Percentiles rank a stretch among this genome's conserved stretches.
These are phyloP conservation scores for Antennarius maculatus DNA, from an alignment of 2,797 vertebrate genomes.

Conservation along the genomic window DNA sequence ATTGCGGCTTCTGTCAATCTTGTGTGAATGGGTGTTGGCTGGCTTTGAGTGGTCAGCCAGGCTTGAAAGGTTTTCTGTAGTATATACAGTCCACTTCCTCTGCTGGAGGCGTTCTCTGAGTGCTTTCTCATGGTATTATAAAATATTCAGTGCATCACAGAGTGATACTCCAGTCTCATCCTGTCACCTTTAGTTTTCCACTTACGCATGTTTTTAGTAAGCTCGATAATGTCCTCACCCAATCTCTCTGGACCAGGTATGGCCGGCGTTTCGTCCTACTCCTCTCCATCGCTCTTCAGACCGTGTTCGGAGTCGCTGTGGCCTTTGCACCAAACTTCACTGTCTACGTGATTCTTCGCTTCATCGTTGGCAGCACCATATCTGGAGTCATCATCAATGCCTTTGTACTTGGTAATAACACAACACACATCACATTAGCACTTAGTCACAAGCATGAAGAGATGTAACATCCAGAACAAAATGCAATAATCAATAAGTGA, in stretches of 20 bases:
- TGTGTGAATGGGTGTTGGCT: too few species aligned
- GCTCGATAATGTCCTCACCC: slow-evolving; percentile 14
- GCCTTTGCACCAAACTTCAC: slow-evolving; percentile 86
- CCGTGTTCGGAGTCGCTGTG: slow-evolving; percentile 77
- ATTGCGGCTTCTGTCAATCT: neutral
- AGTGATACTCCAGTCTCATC: neutral
- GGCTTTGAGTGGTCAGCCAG: too few species aligned
- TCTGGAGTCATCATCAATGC: slow-evolving; percentile 83
- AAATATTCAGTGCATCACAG: neutral
- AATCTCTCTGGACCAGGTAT: slow-evolving; percentile 74
- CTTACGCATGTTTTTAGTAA: neutral
- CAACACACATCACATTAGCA: slow-evolving; percentile 17
- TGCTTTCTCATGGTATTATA: neutral
- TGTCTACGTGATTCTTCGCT: slow-evolving; percentile 82
- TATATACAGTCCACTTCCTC: too few species aligned
- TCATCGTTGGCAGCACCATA: slow-evolving; percentile 80
- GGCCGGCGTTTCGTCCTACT: slow-evolving; percentile 84
- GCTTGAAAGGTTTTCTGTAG: too few species aligned
- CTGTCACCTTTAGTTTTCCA: neutral
- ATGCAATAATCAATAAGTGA: neutral
- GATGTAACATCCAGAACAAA: neutral
- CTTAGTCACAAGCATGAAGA: neutral
- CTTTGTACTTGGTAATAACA: slow-evolving; percentile 79
- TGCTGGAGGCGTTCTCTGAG: too few species aligned
- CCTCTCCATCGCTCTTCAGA: slow-evolving; percentile 80